Evolutionary conservation across 2,113 vertebrate genomes (phyloP).

Genomic region (Lonchura striata): DNA sequence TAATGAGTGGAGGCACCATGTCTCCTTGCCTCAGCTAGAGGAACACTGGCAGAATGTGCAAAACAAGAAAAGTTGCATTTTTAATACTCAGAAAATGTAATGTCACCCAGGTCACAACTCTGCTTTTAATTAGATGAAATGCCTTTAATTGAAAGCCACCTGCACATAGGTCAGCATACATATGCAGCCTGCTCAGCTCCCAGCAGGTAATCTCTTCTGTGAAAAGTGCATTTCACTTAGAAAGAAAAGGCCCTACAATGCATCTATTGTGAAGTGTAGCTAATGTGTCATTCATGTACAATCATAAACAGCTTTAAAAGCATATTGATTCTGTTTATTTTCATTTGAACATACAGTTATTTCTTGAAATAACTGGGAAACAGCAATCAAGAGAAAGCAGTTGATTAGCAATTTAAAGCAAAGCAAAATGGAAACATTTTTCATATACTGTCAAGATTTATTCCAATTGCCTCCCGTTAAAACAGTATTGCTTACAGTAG

Average conservation of each 20-base stretch:
- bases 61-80: not conserved
- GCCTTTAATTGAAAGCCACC: not conserved
- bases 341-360: slow-evolving; percentile 36
- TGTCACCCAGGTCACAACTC: not conserved
- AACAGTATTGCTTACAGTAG: slow-evolving; percentile 31
- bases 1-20: not conserved
- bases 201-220: not conserved
- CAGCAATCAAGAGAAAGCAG: slow-evolving; percentile 15
- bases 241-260: not conserved
- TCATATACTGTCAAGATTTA: slow-evolving; percentile 24
- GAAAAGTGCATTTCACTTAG: not conserved
- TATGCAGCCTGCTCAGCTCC: not conserved
- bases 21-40: not conserved
- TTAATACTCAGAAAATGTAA: not conserved
- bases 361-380: slow-evolving; percentile 51
- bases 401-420: slow-evolving; percentile 57
- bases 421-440: slow-evolving; percentile 39
- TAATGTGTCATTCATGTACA: slow-evolving; percentile 2
- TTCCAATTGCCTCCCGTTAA: slow-evolving; percentile 11
- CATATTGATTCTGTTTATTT: slow-evolving; percentile 40
- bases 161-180: not conserved
- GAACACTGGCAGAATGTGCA: not conserved
- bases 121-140: slow-evolving; percentile 33
- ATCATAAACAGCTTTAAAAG: slow-evolving; percentile 40
- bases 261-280: slow-evolving; percentile 8